A percentile compares a stretch with the other conserved stretches of the same genome.
Evolutionary conservation across 2,797 vertebrate genomes (phyloP).

Genomic region (Tenualosa ilisha): DNA sequence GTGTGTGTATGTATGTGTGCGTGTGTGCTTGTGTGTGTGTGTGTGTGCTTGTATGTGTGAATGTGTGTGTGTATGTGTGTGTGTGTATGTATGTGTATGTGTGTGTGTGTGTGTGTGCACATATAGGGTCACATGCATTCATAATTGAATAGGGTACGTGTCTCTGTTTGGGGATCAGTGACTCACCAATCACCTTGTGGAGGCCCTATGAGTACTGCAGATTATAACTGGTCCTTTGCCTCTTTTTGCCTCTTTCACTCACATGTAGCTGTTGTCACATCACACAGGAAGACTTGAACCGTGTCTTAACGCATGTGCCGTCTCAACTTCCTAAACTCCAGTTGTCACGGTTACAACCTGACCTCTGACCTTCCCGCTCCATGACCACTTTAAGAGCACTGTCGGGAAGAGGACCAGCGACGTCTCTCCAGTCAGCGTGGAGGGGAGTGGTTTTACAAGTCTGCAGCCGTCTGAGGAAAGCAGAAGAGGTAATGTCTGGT

Average conservation of each 20-base stretch:
- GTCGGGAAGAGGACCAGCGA: neutral
- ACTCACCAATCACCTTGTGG: neutral
- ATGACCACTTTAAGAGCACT: neutral
- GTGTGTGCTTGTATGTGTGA: too few relatives aligned
- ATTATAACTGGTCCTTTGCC: neutral
- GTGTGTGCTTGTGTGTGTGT: too few relatives aligned
- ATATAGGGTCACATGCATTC: neutral
- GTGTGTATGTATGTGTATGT: neutral
- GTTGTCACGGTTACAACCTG: neutral
- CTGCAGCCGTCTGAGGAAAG: too few relatives aligned
- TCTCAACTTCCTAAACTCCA: neutral
- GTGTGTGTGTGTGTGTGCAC: neutral
- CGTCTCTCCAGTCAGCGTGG: neutral
- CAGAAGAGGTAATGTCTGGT: too few relatives aligned
- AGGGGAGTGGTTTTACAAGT: too few relatives aligned
- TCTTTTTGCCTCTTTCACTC: neutral
- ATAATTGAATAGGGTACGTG: neutral
- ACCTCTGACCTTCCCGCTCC: neutral
- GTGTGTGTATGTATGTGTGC: too few relatives aligned
- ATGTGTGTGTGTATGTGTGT: neutral
- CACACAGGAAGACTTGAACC: neutral
- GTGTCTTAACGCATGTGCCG: neutral
- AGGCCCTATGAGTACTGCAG: neutral
- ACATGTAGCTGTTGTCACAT: neutral
- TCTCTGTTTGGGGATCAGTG: slow-evolving; percentile 1